Evolutionary conservation across 2,113 vertebrate genomes (phyloP).

Genomic region (Ornithorhynchus anatinus): DNA sequence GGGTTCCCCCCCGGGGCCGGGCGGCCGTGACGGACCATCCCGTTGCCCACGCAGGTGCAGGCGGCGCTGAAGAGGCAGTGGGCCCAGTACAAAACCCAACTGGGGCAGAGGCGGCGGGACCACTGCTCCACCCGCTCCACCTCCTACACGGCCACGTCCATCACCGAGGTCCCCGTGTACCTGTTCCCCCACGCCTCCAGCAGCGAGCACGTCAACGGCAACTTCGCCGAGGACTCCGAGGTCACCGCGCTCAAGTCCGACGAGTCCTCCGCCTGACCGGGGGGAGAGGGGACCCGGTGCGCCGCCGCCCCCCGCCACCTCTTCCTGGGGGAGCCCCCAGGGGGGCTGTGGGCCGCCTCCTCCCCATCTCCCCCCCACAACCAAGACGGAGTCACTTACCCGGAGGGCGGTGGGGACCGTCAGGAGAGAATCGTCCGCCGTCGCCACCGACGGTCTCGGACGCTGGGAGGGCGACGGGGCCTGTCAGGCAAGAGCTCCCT

Average conservation of each 20-base stretch:
- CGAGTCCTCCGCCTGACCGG: conserved; percentile 80
- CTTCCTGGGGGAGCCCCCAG: conserved; percentile 21
- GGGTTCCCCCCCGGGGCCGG: too few relatives aligned
- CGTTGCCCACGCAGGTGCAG: conserved; percentile 80
- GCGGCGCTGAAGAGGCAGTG: conserved; percentile 89
- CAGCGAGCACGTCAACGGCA: conserved; percentile 79
- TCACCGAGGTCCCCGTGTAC: conserved; percentile 84
- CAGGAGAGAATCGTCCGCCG: too few relatives aligned
- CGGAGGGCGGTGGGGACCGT: too few relatives aligned
- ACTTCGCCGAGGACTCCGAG: conserved; percentile 73
- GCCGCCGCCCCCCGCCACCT: neutral
- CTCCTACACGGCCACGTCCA: conserved; percentile 86
- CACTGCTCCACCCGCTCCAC: conserved; percentile 84
- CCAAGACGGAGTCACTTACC: too few relatives aligned
- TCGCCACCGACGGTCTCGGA: too few relatives aligned
- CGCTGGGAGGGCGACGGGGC: too few relatives aligned
- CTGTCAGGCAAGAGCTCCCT: too few relatives aligned
- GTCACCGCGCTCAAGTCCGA: conserved; percentile 80
- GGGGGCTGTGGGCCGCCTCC: neutral
- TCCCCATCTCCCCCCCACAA: too few relatives aligned
- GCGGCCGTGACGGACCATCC: too few relatives aligned
- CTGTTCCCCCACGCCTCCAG: conserved; percentile 82
- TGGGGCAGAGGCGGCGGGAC: conserved; percentile 83
- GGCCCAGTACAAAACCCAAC: conserved; percentile 87
- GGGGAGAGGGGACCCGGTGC: neutral